Evolutionary conservation across 2,797 vertebrate genomes (phyloP), one percentile per base, ranked within the genome.

Genomic region (Fistularia tabacaria): DNA sequence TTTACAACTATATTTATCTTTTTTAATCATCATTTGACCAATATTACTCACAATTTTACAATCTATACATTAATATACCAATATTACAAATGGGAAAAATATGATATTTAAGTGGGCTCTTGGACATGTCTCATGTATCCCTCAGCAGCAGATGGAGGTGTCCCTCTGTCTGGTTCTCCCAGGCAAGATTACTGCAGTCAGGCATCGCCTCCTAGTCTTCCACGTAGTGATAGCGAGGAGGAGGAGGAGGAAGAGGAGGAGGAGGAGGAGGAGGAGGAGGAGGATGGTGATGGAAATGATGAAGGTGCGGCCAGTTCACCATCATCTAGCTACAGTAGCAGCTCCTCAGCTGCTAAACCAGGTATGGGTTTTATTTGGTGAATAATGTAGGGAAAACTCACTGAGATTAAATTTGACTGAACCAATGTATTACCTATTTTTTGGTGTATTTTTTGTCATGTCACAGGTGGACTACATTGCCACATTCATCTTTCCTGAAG

Each of bases 251-350:
- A 12, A 14, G 38, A 52, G 40, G 51, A 52, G 41, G 48, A 50
- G 10, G 46, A 72, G 1, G 57, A 69, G 1, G 51, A 66, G 14
- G 51, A 60, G 12, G 42, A 12, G 13, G 46, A 57, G 11, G 56
- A 47, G 47, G 37, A 65, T n/a, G 64, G 78, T 36, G 58, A 38
- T 49, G 69, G 73, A 37, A 73, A 71, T 46, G 9, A 72, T 47
- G 54, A 57, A 50, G 51, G 10, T 47, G 71, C 55, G 61, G 45
- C 46, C 15, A 58, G 39, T 39, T 90, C 87, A 52, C 60, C 71
- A 5, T 60, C 71, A 37, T 74, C 65, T 36, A 84, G 70, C 58
- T 85, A 79, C 51, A 65, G 66, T 55, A 84, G 72, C 36, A 79
- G 51, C 50, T 14, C 15, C 50, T 85, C 81, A 62, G 41, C 59